A percentile compares a stretch with the other conserved stretches of the same genome.
Evolutionary conservation across 64 coral and sea anemone species (phyloP).

Genomic region (Catalaphyllia jardinei): DNA sequence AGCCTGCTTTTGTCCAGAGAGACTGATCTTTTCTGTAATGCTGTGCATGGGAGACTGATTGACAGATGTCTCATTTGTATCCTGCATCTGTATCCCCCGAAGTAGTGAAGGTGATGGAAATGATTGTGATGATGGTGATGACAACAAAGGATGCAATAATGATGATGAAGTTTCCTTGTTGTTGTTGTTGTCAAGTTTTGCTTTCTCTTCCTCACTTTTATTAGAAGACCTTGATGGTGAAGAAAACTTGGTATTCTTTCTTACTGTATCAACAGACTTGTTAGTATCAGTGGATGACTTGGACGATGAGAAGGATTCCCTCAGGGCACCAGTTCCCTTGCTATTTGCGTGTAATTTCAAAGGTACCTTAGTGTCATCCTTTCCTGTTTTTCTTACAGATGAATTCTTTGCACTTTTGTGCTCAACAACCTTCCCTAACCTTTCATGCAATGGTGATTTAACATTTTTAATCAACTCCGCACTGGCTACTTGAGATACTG

Average conservation of each 20-base stretch:
- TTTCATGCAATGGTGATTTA: not conserved
- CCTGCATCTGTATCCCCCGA: not conserved
- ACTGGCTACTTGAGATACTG: not conserved
- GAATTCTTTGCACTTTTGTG: not conserved
- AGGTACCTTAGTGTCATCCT: too few relatives aligned
- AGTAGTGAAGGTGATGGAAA: not conserved
- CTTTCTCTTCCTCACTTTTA: not conserved
- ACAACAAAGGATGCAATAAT: not conserved
- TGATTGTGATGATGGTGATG: not conserved
- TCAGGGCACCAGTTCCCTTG: not conserved
- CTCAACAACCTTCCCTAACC: too few relatives aligned
- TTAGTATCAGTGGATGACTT: not conserved
- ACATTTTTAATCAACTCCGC: not conserved
- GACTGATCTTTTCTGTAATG: not conserved
- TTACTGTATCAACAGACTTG: not conserved
- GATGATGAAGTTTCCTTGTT: not conserved
- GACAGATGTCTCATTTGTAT: not conserved
- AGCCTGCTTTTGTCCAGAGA: not conserved
- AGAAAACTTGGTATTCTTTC: not conserved
- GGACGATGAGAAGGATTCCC: not conserved
- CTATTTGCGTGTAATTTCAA: not conserved
- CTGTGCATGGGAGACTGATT: not conserved
- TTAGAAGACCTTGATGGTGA: not conserved
- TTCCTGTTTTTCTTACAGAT: not conserved
- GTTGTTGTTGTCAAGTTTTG: not conserved